phyloP scores from a whole-genome alignment of 2,888 invertebrate genomes.

The Philhelius pedissequus region DNA sequence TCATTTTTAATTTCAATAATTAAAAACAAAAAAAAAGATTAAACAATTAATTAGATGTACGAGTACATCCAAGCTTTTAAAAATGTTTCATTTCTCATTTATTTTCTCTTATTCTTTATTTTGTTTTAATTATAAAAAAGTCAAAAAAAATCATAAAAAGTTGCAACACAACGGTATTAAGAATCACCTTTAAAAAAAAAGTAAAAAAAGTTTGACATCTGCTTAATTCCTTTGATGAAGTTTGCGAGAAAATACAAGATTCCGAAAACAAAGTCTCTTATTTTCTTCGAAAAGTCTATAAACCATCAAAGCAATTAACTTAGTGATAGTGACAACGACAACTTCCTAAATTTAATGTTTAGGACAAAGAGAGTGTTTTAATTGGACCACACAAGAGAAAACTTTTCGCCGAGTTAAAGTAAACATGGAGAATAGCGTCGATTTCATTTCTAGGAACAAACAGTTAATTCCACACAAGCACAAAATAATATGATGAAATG shows the following conservation, averaged over 20 bases:
- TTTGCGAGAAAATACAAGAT: neutral
- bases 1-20: too few species aligned
- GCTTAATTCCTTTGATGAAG: neutral
- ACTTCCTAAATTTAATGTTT: neutral
- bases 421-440: neutral
- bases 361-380: neutral
- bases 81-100: too few species aligned
- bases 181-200: neutral
- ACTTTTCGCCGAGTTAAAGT: neutral
- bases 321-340: too few species aligned
- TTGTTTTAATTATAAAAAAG: too few species aligned
- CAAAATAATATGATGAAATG: neutral
- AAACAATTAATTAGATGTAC: too few species aligned
- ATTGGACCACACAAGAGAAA: neutral
- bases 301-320: neutral
- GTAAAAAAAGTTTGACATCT: neutral
- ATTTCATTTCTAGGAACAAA: neutral
- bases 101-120: too few species aligned
- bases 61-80: too few species aligned
- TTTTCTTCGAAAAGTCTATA: neutral
- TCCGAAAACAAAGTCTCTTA: neutral
- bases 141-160: too few species aligned
- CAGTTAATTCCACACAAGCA: neutral
- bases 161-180: neutral
- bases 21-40: too few species aligned